phyloP scores from a whole-genome alignment of 2,888 invertebrate genomes.

The Platycnemis pennipes region DNA sequence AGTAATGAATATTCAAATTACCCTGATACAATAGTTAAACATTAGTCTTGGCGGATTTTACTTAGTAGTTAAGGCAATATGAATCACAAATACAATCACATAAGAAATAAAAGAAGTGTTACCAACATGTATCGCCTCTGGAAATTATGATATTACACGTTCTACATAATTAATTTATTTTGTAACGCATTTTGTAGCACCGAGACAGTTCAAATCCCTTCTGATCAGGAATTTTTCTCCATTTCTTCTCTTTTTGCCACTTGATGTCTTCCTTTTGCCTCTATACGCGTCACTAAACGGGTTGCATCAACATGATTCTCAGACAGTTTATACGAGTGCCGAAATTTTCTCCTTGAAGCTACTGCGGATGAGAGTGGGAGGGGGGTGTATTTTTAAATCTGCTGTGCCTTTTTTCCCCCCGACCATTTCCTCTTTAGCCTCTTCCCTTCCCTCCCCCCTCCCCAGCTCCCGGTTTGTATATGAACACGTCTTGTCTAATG shows the following conservation, averaged over 20 bases:
- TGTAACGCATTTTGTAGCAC: not conserved
- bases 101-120: too few relatives aligned
- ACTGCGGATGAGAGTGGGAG: not conserved
- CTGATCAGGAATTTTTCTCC: not conserved
- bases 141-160: too few relatives aligned
- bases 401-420: not conserved
- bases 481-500: slow-evolving; percentile 50
- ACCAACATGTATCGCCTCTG: too few relatives aligned
- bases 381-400: slow-evolving; percentile 29
- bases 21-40: too few relatives aligned
- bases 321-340: slow-evolving; percentile 26
- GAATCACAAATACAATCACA: too few relatives aligned
- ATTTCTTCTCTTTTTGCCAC: not conserved
- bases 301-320: slow-evolving; percentile 1
- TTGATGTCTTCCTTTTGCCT: not conserved
- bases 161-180: not conserved
- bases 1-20: too few relatives aligned
- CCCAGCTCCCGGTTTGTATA: slow-evolving; percentile 6
- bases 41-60: too few relatives aligned
- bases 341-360: slow-evolving; percentile 21
- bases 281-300: not conserved
- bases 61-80: too few relatives aligned
- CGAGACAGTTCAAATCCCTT: not conserved
- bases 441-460: not conserved
- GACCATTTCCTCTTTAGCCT: not conserved